These are phyloP conservation scores for Ips nitidus DNA, from an alignment of 1,140 invertebrate species.

Conservation along the genomic window DNA sequence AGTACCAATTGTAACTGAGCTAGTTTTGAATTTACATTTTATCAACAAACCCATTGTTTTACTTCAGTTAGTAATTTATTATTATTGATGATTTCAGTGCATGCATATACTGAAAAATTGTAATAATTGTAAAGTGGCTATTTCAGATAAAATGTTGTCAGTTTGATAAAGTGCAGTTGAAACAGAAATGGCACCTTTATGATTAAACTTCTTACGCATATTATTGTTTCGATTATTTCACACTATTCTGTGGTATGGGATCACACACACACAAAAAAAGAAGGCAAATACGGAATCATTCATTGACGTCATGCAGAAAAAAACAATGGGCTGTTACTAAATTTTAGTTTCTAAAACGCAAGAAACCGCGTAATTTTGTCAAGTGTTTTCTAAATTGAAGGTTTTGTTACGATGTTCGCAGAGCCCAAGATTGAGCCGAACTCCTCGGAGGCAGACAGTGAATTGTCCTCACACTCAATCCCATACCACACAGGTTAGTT, in stretches of 20 bases:
- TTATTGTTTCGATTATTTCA: too few species aligned
- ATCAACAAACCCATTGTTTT: slow-evolving; percentile 43
- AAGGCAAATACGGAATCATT: slow-evolving; percentile 1
- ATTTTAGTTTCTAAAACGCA: slow-evolving; percentile 24
- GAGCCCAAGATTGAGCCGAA: slow-evolving; percentile 56
- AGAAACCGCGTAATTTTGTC: slow-evolving; percentile 15
- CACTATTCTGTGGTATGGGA: slow-evolving; percentile 34
- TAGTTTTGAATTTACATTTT: slow-evolving; percentile 23
- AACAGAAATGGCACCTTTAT: too few species aligned
- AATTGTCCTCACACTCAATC: slow-evolving; percentile 77
- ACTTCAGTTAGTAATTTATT: not conserved
- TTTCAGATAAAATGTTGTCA: too few species aligned
- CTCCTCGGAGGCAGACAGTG: slow-evolving; percentile 78
- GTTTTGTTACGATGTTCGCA: slow-evolving; percentile 48
- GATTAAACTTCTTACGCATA: not conserved
- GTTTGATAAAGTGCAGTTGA: too few species aligned
- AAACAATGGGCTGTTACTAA: slow-evolving; percentile 34
- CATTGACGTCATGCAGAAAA: not conserved
- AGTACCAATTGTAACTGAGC: too few species aligned
- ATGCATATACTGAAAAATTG: too few species aligned
- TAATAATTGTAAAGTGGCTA: too few species aligned
- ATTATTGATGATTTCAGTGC: too few species aligned
- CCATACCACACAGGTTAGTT: slow-evolving; percentile 71
- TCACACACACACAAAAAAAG: slow-evolving; percentile 19
- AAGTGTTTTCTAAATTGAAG: slow-evolving; percentile 36